Evolutionary conservation across 2,797 vertebrate species (phyloP), one percentile per base, ranked within the genome.

Genomic region (Sebastes hopkinsi): DNA sequence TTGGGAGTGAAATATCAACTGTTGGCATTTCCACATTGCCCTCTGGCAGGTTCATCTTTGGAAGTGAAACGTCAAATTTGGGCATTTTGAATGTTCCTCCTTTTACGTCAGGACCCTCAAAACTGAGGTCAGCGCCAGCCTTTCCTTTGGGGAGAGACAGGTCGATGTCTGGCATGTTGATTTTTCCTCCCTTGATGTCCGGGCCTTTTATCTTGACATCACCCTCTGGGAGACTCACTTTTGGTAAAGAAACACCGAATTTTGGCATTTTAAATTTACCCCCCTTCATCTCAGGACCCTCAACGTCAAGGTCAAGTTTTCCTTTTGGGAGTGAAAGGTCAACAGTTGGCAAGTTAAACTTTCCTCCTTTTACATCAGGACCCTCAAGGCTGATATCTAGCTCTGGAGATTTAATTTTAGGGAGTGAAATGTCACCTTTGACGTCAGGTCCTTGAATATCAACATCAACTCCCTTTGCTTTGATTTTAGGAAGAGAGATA

Each of bases 1-100:
- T 92, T 8, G 93, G 86, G 0, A 88, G 82, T 13, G 92, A 83
- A 32, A 96, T 75, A 7, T 95, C 87, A 8, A 87, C 60, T 32
- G 72, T 89, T 0, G 94, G 94, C 64, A 95, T 89, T 5, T 91
- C 81, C 42, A 89, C 18, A 23, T 77, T 67, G 2, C 18, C 11
- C 4, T 85, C 58, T 72, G 80, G 76, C 2, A 85, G 27, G 62
- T 46, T 90, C 2, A 87, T 18, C 16, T 90, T 90, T 54, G 90
- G 88, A 36, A 92, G 36, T 34, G 88, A 92, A 50, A 93, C 3
- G 3, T 87, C 88, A 66, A 92, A 36, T 72, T 75, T 87, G 14
- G 91, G 93, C 79, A 95, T 61, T 34, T 92, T 92, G 29, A 89
- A 79, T 65, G 82, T 87, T 0, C 77, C 67, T 4, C 68, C 81